Conservation (phyloP, 1,140 invertebrate genomes). For the Drosophila arizonae region DNA sequence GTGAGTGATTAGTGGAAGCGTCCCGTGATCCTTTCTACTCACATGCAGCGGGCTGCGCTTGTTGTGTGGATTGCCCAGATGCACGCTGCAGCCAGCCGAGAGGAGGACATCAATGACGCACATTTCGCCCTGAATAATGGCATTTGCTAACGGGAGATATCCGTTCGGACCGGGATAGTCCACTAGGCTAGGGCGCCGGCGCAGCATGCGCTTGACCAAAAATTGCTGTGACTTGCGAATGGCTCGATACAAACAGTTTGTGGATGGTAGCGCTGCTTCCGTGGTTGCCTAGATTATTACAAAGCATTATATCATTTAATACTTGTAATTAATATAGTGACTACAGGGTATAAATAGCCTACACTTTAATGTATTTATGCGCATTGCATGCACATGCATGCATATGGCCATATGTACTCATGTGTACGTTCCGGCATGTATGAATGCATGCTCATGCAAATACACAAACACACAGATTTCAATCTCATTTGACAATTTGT, state of each 20-base stretch:
- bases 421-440: not conserved
- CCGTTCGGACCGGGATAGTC: conserved; percentile 74
- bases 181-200: conserved; percentile 67
- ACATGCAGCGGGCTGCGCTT: conserved; percentile 73
- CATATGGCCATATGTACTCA: not conserved
- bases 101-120: conserved; percentile 74
- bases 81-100: conserved; percentile 71
- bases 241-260: conserved; percentile 68
- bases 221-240: conserved; percentile 79
- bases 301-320: too few species aligned
- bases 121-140: conserved; percentile 71
- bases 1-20: conserved; percentile 35
- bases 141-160: conserved; percentile 74
- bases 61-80: conserved; percentile 64
- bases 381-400: not conserved
- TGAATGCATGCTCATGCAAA: too few species aligned
- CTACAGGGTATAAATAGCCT: not conserved
- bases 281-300: conserved; percentile 50
- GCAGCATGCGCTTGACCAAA: conserved; percentile 77
- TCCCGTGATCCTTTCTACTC: conserved; percentile 2
- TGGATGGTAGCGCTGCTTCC: conserved; percentile 57
- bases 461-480: too few species aligned
- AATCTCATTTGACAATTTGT: too few species aligned
- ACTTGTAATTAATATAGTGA: too few species aligned
- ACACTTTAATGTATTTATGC: not conserved